phyloP scores from a whole-genome alignment of 2,888 invertebrate genomes.

The Spicauda simplicius region DNA sequence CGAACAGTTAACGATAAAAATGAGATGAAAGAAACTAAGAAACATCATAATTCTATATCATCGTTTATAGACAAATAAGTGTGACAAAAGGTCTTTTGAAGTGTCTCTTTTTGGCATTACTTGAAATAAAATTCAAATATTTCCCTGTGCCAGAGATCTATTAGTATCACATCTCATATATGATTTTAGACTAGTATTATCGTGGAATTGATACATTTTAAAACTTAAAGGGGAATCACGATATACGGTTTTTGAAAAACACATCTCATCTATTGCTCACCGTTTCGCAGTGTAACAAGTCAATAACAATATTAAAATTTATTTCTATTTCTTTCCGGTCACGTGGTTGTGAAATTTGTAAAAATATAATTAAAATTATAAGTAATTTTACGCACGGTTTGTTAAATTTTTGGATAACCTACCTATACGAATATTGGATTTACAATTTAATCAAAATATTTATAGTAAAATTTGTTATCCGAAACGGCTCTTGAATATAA shows the following conservation, averaged over 20 bases:
- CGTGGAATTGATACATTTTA: too few species aligned
- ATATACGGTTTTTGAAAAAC: too few species aligned
- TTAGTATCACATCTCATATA: neutral
- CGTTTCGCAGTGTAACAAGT: neutral
- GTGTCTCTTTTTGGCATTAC: too few species aligned
- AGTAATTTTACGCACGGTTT: slow-evolving; percentile 39
- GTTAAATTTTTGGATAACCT: slow-evolving; percentile 31
- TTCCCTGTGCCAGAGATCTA: too few species aligned
- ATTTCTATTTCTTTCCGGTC: slow-evolving; percentile 49
- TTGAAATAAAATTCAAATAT: too few species aligned
- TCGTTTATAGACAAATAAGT: too few species aligned
- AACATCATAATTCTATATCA: neutral
- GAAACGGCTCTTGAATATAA: slow-evolving; percentile 15
- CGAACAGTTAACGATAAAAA: neutral
- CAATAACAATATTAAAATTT: neutral
- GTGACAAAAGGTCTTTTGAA: too few species aligned
- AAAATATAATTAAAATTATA: slow-evolving; percentile 33
- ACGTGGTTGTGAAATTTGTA: slow-evolving; percentile 68
- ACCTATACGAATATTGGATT: slow-evolving; percentile 25
- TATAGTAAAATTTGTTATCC: slow-evolving; percentile 20
- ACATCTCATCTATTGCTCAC: neutral
- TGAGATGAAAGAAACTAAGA: neutral
- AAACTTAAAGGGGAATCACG: too few species aligned
- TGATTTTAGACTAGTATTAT: too few species aligned
- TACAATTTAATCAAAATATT: slow-evolving; percentile 25